phyloP scores from a whole-genome alignment of 2,797 vertebrate genomes.

The Phoxinus dragarum region DNA sequence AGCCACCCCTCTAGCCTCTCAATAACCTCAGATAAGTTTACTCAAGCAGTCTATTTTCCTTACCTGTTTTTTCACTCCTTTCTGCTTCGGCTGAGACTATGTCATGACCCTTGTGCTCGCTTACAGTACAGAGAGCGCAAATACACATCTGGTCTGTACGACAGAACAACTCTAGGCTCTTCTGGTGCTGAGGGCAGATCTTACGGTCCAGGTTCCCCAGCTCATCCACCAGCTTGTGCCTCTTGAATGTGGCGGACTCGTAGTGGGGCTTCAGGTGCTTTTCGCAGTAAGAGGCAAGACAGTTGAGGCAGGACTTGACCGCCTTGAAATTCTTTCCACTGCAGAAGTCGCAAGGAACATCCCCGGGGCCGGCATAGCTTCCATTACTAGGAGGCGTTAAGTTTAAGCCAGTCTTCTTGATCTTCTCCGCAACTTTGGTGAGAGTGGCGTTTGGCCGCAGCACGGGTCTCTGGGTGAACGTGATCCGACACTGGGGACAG shows the following conservation, averaged over 20 bases:
- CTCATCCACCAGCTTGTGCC: constrained; percentile 95
- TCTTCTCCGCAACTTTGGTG: constrained; percentile 84
- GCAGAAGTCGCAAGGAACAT: constrained; percentile 95
- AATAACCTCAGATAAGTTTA: background rate
- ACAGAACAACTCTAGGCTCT: constrained; percentile 98
- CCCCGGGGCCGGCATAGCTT: constrained; percentile 78
- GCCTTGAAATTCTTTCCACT: constrained; percentile 94
- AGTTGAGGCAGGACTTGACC: constrained; percentile 94
- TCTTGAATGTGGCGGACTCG: constrained; percentile 91
- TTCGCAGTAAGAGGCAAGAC: constrained; percentile 96
- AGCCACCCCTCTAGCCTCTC: background rate
- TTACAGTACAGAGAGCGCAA: constrained; percentile 97
- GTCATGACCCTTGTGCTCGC: constrained; percentile 97
- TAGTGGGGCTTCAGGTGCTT: constrained; percentile 94
- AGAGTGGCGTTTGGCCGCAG: constrained; percentile 84
- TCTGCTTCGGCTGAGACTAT: constrained; percentile 95
- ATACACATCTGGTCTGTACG: constrained; percentile 97
- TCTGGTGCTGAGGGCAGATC: constrained; percentile 95
- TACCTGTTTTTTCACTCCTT: constrained; percentile 93
- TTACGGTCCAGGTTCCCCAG: constrained; percentile 94
- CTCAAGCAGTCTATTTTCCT: background rate
- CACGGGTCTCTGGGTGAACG: constrained; percentile 83
- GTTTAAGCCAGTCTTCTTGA: constrained; percentile 79
- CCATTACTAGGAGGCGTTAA: constrained; percentile 57
- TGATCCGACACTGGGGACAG: constrained; percentile 86